Evolutionary conservation across 2,113 vertebrate genomes (phyloP).

Genomic region (Rhea pennata): DNA sequence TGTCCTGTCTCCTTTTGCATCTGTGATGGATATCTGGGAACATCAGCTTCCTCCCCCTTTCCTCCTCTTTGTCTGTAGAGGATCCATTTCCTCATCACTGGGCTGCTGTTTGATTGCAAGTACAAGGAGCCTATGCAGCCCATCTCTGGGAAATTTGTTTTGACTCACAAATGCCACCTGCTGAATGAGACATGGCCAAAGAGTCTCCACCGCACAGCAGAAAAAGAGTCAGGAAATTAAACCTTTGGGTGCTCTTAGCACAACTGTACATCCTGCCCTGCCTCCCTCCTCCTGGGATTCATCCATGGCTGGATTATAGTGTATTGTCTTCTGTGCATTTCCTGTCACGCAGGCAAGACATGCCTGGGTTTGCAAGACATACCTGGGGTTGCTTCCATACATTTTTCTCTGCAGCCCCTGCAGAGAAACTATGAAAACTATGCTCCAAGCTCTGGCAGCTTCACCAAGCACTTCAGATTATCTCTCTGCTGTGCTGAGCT

Average conservation of each 20-base stretch:
- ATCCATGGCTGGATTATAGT: neutral
- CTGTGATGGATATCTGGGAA: constrained; percentile 5
- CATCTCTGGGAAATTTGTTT: neutral
- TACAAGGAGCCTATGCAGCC: neutral
- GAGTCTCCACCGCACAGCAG: neutral
- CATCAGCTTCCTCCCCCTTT: neutral
- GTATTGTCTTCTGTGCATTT: neutral
- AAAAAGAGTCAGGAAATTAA: neutral
- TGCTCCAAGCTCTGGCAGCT: neutral
- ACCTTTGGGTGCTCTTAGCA: neutral
- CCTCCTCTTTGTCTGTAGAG: neutral
- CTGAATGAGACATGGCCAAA: neutral
- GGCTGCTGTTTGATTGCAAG: neutral
- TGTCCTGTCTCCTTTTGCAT: constrained; percentile 43
- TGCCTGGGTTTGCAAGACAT: too few species aligned
- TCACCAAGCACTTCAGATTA: neutral
- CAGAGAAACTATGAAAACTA: neutral
- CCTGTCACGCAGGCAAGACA: too few species aligned
- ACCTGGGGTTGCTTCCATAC: too few species aligned
- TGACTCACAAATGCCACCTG: neutral
- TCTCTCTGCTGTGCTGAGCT: neutral
- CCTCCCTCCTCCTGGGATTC: neutral
- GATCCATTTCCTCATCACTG: neutral
- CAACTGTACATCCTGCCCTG: neutral
- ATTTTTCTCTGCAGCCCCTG: too few species aligned